A percentile compares a stretch with the other conserved stretches of the same genome.
These are phyloP conservation scores for Nematopogon swammerdamellus DNA, from an alignment of 2,888 invertebrate genomes.

Conservation along the genomic window DNA sequence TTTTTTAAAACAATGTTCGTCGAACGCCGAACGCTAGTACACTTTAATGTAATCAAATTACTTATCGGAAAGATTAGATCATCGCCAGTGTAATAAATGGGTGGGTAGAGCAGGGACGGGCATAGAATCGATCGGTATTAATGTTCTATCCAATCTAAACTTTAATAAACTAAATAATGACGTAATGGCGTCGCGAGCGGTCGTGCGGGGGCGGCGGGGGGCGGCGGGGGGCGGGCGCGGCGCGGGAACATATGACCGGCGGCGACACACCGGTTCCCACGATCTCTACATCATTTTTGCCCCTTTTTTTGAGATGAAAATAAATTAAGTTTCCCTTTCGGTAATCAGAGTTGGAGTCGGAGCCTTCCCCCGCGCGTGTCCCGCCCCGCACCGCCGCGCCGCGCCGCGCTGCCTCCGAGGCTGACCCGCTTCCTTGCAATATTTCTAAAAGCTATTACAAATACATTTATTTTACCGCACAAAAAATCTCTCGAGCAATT, in stretches of 20 bases:
- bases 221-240: constrained; percentile 47
- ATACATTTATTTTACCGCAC: constrained; percentile 54
- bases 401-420: constrained; percentile 24
- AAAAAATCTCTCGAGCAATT: constrained; percentile 54
- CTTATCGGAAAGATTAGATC: background rate
- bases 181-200: constrained; percentile 37
- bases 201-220: constrained; percentile 25
- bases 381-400: background rate
- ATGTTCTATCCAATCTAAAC: constrained; percentile 49
- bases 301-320: constrained; percentile 22
- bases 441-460: constrained; percentile 57
- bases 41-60: background rate
- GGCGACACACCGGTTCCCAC: constrained; percentile 5
- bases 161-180: constrained; percentile 56
- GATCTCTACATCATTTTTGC: constrained; percentile 6
- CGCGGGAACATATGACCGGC: constrained; percentile 2
- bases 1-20: too few relatives aligned
- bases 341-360: constrained; percentile 34
- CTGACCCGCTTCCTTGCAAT: constrained; percentile 50
- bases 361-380: background rate
- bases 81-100: constrained; percentile 1
- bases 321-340: constrained; percentile 45
- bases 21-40: too few relatives aligned
- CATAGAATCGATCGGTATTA: constrained; percentile 50
- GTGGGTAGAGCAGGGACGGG: constrained; percentile 22